Evolutionary conservation across 2,113 vertebrate species (phyloP).

Genomic region (Protobothrops flavoviridis): DNA sequence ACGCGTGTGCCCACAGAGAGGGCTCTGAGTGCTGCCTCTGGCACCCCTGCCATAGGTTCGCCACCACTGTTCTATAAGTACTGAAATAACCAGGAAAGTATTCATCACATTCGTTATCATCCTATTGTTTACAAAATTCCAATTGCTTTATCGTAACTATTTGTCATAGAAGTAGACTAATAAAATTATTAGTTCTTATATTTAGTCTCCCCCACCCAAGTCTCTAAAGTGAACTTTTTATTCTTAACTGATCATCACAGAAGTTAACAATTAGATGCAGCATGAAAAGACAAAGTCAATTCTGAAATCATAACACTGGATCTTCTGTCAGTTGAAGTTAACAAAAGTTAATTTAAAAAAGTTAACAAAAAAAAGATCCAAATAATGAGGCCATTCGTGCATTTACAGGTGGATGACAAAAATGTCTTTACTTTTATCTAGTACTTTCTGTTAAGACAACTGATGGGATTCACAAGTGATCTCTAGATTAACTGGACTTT

Average conservation of each 20-base stretch:
- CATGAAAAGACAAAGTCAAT: background rate
- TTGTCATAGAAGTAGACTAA: background rate
- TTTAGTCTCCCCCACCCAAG: background rate
- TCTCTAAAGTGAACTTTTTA: background rate
- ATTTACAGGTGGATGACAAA: background rate
- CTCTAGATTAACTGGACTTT: background rate
- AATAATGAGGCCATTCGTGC: background rate
- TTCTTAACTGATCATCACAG: background rate
- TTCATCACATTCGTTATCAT: background rate
- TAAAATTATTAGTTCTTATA: background rate
- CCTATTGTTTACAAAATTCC: background rate
- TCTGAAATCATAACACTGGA: background rate
- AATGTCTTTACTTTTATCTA: background rate
- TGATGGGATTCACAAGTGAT: background rate
- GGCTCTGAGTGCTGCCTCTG: too few species aligned
- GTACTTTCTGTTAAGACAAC: background rate
- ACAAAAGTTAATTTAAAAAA: background rate
- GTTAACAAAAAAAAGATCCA: background rate
- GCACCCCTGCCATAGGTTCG: too few species aligned
- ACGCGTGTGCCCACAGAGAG: too few species aligned
- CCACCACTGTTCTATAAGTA: background rate
- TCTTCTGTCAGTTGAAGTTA: background rate
- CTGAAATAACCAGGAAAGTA: background rate
- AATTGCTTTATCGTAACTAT: background rate
- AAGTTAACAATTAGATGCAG: background rate